These are phyloP conservation scores for Penaeus chinensis DNA, from an alignment of 1,140 invertebrate species.

Conservation along the genomic window DNA sequence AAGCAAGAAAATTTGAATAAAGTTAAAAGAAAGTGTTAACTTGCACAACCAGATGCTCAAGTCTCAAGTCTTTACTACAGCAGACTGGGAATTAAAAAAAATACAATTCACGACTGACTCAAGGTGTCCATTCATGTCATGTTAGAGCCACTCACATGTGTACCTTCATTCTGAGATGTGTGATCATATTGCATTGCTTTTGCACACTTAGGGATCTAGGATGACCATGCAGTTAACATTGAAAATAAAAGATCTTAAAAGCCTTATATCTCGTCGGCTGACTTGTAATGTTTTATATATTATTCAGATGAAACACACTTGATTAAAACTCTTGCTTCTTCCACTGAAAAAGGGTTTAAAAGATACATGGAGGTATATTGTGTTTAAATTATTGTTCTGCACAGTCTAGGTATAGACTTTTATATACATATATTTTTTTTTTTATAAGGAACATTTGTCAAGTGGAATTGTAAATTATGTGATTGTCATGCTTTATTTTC, in stretches of 20 bases:
- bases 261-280: conserved; percentile 44
- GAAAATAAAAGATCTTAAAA: conserved; percentile 5
- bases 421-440: conserved; percentile 15
- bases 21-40: too few relatives aligned
- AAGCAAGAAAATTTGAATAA: too few relatives aligned
- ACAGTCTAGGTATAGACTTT: conserved; percentile 42
- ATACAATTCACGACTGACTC: too few relatives aligned
- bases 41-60: too few relatives aligned
- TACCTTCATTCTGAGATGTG: too few relatives aligned
- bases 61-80: too few relatives aligned
- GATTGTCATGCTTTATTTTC: conserved; percentile 21
- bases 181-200: conserved; percentile 29
- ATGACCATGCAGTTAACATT: not conserved
- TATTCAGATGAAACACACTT: conserved; percentile 50
- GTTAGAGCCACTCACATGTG: too few relatives aligned
- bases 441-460: not conserved
- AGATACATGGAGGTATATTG: conserved; percentile 6
- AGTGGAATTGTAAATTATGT: conserved; percentile 8
- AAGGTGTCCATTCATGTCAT: too few relatives aligned
- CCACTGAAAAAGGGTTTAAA: conserved; percentile 4
- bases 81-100: too few relatives aligned
- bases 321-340: conserved; percentile 30
- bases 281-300: conserved; percentile 31
- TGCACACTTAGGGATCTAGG: not conserved
- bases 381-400: conserved; percentile 24